Evolutionary conservation across 2,797 vertebrate genomes (phyloP).

Genomic region (Gadopsis marmoratus): DNA sequence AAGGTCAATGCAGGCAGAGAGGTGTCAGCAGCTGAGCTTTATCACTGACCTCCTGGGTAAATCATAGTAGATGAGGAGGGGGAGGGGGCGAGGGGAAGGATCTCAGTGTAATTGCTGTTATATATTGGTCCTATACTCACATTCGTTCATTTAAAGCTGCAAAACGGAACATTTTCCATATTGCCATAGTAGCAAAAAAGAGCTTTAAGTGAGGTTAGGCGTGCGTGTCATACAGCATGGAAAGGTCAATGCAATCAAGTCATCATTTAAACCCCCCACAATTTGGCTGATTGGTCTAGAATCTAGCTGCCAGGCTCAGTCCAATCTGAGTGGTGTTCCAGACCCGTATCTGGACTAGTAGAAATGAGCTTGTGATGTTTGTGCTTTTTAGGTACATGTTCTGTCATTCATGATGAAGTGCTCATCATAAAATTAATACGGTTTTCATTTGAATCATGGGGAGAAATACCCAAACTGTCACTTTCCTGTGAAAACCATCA

Average conservation of each 20-base stretch:
- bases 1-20: background rate
- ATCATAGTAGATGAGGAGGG: background rate
- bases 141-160: background rate
- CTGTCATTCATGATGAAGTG: background rate
- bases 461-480: too few relatives aligned
- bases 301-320: background rate
- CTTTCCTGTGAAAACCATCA: too few relatives aligned
- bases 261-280: background rate
- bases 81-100: background rate
- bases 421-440: background rate
- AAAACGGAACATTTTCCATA: background rate
- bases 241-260: constrained; percentile 44
- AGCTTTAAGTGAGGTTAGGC: background rate
- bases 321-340: background rate
- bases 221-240: background rate
- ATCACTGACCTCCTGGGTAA: background rate
- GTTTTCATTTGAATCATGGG: background rate
- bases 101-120: background rate
- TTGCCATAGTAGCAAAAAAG: background rate
- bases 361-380: too few relatives aligned
- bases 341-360: too few relatives aligned
- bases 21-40: background rate
- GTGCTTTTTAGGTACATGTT: too few relatives aligned
- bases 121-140: background rate
- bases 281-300: background rate